phyloP scores from a whole-genome alignment of 2,888 invertebrate species.

The Cynaeus angustus region DNA sequence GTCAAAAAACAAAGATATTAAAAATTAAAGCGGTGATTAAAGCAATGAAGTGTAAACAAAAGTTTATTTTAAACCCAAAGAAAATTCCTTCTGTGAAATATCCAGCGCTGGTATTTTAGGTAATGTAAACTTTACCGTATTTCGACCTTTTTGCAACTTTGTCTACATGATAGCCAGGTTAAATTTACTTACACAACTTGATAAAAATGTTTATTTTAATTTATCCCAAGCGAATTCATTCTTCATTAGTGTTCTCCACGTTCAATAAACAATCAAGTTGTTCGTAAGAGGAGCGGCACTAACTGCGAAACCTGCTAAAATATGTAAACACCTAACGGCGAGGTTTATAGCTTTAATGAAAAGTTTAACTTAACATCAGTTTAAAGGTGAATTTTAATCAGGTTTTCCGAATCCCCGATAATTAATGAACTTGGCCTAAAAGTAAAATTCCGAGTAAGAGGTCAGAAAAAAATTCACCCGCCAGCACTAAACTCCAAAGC shows the following conservation, averaged over 20 bases:
- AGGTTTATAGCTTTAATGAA: slow-evolving; percentile 41
- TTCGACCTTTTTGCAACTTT: too few species aligned
- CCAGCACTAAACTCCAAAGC: slow-evolving; percentile 4
- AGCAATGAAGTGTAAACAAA: too few species aligned
- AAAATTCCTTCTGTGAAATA: too few species aligned
- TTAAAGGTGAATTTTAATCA: slow-evolving; percentile 43
- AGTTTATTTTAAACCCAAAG: too few species aligned
- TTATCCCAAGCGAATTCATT: background rate
- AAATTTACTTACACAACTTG: too few species aligned
- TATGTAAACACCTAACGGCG: slow-evolving; percentile 42
- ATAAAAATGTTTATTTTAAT: too few species aligned
- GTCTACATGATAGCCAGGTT: too few species aligned
- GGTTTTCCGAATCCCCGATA: slow-evolving; percentile 23
- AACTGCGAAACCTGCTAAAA: slow-evolving; percentile 39
- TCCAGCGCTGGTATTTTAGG: too few species aligned
- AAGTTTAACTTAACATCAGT: slow-evolving; percentile 38
- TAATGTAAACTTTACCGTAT: too few species aligned
- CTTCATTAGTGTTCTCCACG: slow-evolving; percentile 3
- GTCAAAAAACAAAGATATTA: background rate
- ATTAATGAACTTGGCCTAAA: slow-evolving; percentile 31
- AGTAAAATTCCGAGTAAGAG: slow-evolving; percentile 21
- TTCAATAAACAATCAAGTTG: slow-evolving; percentile 43
- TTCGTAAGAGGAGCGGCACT: slow-evolving; percentile 27
- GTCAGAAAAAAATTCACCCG: background rate
- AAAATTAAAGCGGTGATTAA: too few species aligned